These are phyloP conservation scores for Eulimnadia texana DNA, from an alignment of 1,140 invertebrate species.

Conservation along the genomic window DNA sequence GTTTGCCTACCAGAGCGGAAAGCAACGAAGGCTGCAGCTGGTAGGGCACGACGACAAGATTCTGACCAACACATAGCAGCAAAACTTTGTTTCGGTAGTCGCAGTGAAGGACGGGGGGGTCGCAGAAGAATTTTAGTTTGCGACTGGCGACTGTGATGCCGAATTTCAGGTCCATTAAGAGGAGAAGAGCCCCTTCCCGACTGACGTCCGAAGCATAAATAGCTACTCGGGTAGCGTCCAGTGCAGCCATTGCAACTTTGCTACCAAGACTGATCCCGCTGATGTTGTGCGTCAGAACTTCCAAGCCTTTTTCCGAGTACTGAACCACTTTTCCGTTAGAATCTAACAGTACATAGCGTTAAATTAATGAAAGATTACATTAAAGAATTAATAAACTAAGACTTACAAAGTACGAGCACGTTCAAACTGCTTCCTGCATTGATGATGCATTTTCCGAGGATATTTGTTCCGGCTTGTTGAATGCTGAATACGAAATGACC, in stretches of 20 bases:
- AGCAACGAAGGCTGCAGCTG: conserved; percentile 5
- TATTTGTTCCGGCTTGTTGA: background rate
- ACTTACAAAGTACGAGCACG: conserved; percentile 7
- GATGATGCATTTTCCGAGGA: background rate
- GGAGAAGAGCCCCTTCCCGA: background rate
- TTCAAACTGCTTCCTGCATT: background rate
- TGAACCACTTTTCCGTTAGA: conserved; percentile 3
- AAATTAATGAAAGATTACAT: background rate
- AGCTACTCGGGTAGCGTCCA: background rate
- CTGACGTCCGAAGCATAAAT: conserved; percentile 3
- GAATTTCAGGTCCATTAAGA: conserved; percentile 7
- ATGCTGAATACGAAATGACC: background rate
- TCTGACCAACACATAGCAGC: conserved; percentile 3
- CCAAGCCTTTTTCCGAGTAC: background rate
- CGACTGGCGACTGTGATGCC: background rate
- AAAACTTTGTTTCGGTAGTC: background rate
- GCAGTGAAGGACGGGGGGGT: conserved; percentile 2
- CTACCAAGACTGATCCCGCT: background rate
- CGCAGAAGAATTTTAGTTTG: conserved; percentile 11
- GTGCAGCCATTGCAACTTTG: background rate
- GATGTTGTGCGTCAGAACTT: background rate
- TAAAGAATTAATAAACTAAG: background rate
- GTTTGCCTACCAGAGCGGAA: background rate
- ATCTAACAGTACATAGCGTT: background rate
- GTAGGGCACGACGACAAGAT: conserved; percentile 3